Evolutionary conservation across 2,888 invertebrate species (phyloP).

Genomic region (Pheosia tremula): DNA sequence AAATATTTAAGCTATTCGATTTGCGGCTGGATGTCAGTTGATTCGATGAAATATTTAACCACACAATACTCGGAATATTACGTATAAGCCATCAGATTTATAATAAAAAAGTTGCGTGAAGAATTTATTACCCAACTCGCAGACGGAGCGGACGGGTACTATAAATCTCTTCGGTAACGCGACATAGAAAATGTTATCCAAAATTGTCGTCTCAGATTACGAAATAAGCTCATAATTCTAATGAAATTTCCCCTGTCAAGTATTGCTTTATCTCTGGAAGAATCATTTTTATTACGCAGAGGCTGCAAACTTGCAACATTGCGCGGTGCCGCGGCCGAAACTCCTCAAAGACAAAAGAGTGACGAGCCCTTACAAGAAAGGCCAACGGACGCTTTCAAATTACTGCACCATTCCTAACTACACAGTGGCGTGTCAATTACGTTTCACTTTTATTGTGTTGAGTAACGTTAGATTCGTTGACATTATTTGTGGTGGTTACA

Average conservation of each 20-base stretch:
- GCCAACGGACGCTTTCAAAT: constrained; percentile 43
- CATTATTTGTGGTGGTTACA: no score
- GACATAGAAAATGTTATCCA: constrained; percentile 8
- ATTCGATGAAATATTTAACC: not conserved
- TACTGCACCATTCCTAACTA: constrained; percentile 27
- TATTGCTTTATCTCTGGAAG: constrained; percentile 33
- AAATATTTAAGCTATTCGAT: constrained; percentile 44
- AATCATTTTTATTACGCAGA: constrained; percentile 32
- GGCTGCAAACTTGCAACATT: constrained; percentile 38
- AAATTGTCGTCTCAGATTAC: constrained; percentile 4
- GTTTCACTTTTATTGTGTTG: constrained; percentile 4
- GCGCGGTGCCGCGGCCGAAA: constrained; percentile 34
- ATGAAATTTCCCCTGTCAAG: constrained; percentile 21
- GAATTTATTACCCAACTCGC: constrained; percentile 1
- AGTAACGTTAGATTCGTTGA: not conserved
- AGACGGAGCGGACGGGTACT: not conserved
- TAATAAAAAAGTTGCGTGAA: not conserved
- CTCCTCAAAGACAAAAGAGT: constrained; percentile 52
- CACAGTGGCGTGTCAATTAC: constrained; percentile 1
- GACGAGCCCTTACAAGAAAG: constrained; percentile 43
- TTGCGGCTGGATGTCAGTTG: constrained; percentile 14
- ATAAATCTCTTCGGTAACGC: constrained; percentile 4
- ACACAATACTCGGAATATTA: not conserved
- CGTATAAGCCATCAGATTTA: not conserved
- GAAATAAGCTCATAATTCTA: constrained; percentile 17